A percentile compares a stretch with the other conserved stretches of the same genome.
Evolutionary conservation across 2,888 invertebrate genomes (phyloP).

Genomic region (Acleris literana): DNA sequence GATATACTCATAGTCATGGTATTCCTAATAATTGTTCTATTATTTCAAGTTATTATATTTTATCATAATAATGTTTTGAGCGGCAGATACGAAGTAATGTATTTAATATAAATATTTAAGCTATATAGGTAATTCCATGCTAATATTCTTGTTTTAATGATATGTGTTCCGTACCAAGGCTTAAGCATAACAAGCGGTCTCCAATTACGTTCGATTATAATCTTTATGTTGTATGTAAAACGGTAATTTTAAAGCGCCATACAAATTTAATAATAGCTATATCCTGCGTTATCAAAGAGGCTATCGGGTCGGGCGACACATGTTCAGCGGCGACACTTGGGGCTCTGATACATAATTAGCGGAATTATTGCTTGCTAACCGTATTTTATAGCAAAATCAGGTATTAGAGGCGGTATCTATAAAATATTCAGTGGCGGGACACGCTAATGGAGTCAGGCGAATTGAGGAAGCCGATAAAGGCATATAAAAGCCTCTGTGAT

Average conservation of each 20-base stretch:
- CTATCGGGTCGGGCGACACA: slow-evolving; percentile 28
- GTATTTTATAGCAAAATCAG: slow-evolving; percentile 30
- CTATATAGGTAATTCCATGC: no score
- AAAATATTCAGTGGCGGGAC: slow-evolving; percentile 30
- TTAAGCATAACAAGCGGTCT: no score
- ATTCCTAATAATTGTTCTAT: no score
- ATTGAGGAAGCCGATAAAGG: slow-evolving; percentile 42
- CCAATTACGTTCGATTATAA: no score
- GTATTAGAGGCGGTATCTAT: slow-evolving; percentile 25
- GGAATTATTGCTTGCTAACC: slow-evolving; percentile 29
- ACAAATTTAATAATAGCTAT: slow-evolving; percentile 9
- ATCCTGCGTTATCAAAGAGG: slow-evolving; percentile 21
- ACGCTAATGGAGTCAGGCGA: slow-evolving; percentile 40
- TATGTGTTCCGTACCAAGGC: no score
- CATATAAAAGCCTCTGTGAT: slow-evolving; percentile 40
- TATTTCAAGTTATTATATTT: no score
- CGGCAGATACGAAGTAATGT: no score
- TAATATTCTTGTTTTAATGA: no score
- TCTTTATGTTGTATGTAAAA: no score
- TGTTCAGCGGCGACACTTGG: slow-evolving; percentile 16
- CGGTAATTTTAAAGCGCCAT: background rate
- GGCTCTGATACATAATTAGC: slow-evolving; percentile 32
- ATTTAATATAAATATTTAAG: no score
- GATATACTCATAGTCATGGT: no score
- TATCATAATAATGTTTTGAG: no score